A percentile compares a stretch with the other conserved stretches of the same genome.
These are phyloP conservation scores for Panulirus ornatus DNA, from an alignment of 1,140 invertebrate genomes.

Conservation along the genomic window DNA sequence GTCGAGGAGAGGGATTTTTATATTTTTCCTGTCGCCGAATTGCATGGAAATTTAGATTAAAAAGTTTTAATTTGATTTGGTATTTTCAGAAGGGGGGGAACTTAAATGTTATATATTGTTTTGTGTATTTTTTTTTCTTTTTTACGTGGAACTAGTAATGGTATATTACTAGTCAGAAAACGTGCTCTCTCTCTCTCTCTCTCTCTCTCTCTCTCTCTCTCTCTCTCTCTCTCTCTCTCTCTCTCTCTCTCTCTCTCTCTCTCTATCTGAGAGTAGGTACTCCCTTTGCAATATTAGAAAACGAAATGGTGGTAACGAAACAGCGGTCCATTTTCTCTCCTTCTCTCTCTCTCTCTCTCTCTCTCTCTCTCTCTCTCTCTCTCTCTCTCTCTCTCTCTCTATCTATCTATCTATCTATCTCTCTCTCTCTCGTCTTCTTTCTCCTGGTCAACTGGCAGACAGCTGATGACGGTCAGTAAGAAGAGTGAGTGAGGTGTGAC, in stretches of 20 bases:
- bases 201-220: neutral
- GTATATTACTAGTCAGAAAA: neutral
- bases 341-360: neutral
- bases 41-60: constrained; percentile 38
- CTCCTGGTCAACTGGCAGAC: too few species aligned
- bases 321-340: neutral
- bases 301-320: too few species aligned
- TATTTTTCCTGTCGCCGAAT: constrained; percentile 17
- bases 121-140: neutral
- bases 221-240: neutral
- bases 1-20: neutral
- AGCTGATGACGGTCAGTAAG: too few species aligned
- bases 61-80: constrained; percentile 41
- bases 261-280: neutral
- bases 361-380: constrained; percentile 11
- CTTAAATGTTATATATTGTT: neutral
- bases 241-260: neutral
- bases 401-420: too few species aligned
- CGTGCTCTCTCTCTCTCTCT: neutral
- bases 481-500: too few species aligned
- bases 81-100: neutral
- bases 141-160: neutral
- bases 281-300: too few species aligned
- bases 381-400: constrained; percentile 2
- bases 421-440: neutral